Evolutionary conservation across 2,888 invertebrate species (phyloP).

Genomic region (Coelopa pilipes): DNA sequence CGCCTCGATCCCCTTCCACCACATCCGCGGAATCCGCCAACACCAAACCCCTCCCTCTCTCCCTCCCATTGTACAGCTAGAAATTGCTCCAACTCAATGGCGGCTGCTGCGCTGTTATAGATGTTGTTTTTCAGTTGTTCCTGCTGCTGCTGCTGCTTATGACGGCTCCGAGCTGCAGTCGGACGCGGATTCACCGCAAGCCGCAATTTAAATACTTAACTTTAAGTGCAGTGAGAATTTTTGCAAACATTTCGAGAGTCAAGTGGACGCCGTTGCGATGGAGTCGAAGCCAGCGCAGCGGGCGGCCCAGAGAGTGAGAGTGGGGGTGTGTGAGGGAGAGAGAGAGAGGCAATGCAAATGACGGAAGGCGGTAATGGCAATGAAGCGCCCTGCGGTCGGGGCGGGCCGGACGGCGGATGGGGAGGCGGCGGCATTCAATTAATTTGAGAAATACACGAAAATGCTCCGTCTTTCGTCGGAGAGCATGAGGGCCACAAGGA

Average conservation of each 20-base stretch:
- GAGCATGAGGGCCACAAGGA: too few species aligned
- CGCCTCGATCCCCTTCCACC: too few species aligned
- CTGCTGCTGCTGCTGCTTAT: constrained; percentile 1
- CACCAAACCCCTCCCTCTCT: too few species aligned
- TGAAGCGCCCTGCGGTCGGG: neutral
- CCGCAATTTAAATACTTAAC: constrained; percentile 30
- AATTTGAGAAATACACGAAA: neutral
- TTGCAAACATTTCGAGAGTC: constrained; percentile 22
- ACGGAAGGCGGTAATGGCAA: too few species aligned
- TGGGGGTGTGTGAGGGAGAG: too few species aligned
- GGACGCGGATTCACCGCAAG: constrained; percentile 6
- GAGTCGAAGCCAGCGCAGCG: neutral
- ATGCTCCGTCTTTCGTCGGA: too few species aligned
- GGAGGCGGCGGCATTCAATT: neutral
- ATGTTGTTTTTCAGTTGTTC: neutral
- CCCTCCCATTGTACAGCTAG: too few species aligned
- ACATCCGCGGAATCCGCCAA: too few species aligned
- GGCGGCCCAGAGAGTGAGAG: neutral
- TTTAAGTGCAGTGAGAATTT: constrained; percentile 25
- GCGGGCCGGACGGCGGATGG: neutral
- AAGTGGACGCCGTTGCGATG: neutral
- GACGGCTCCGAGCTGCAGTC: neutral
- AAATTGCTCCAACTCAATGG: too few species aligned
- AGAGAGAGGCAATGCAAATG: too few species aligned
- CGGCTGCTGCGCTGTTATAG: neutral